Base-by-base conservation (phyloP, 1,140 invertebrate genomes). In the Drosophila gunungcola region DNA sequence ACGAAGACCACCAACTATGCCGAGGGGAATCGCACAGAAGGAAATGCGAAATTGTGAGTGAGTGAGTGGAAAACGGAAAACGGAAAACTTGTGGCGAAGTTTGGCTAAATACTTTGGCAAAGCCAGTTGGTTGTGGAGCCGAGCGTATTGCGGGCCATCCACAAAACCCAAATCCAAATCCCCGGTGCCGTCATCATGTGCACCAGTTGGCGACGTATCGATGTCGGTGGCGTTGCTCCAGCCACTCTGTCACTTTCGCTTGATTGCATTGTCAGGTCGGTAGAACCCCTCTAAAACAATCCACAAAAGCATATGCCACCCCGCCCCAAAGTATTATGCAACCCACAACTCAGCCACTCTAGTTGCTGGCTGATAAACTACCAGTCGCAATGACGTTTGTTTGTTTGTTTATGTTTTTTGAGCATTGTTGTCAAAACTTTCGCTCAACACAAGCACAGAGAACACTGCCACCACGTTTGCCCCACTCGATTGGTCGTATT, bases 401-500 rank as follows among this genome's bases (percentile, higher is more conserved):
- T 83, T 57, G 83, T 75, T 88, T 86, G 82, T 88, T 86, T 88
- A 88, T 88, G 83, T 86, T 86, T 86, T 86, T 67, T 75, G 65
- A 88, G 70, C 70, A 79, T 86, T 86, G 82, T 86, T 78, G 65
- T 55, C 64, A 52, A 79, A 86, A 86, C 78, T 85, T 85, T 85
- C 56, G 67, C 69, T 13, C 38, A 51, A 51, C 48, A 5, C 48
- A 51, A 51, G 16, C 29, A 34, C 27, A 6, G 27, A 29, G 16
- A 21, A 21, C 16, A 12, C 4, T 27, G 25, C 12, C 6, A 12
- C 27, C 5, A 4, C 39, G 1, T 39, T 12, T 3, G 1, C 49
- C 68, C 79, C 67, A 46, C 61, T 41, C 63, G 65, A 57, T 70
- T 39, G 63, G 60, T 74, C 46, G 62, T 60, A 57, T 63, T 86